Evolutionary conservation across 2,888 invertebrate species (phyloP), one percentile per base, ranked within the genome.

Genomic region (Erebia aethiops): DNA sequence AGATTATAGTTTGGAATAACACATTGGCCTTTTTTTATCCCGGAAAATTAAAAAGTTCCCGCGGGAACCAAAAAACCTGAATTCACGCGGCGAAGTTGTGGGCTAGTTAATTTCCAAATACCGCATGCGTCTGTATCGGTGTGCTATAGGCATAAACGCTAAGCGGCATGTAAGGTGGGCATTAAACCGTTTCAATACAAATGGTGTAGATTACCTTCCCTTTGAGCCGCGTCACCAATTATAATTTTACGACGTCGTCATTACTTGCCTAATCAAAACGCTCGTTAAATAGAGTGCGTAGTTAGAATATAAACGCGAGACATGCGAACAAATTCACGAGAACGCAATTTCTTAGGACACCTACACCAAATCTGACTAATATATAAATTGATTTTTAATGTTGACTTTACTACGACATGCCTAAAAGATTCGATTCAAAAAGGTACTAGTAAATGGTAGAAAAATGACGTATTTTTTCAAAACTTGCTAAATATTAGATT

Each of bases 251-350:
- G 49, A 58, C 49, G 16, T 43, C 46, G 49, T 18, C 49, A 67
- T 67, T 67, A 67, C 46, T 16, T 67, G 43, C 58, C 67, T 67
- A 67, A 67, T 67, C 67, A 67, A 58, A 58, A 57, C 26, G 49
- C 58, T 67, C 67, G 58, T 67, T 67, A 67, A 67, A 67, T 67
- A 67, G 67, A 67, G 67, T 67, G 67, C 67, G 67, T 49, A 58
- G 67, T 67, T 67, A 49, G 67, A 67, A 67, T 49, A 67, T 26
- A 58, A 58, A 67, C 67, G 16, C 57, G 26, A 57, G 58, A 67
- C 67, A 67, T 67, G 67, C 67, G 58, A 67, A 49, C 67, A 66
- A 46, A 21, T 66, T 57, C 66, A 57, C 43, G 46, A 46, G 66
- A 56, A 46, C 56, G 67, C 67, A 58, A 58, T 67, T 58, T 49